Evolutionary conservation across 1,140 invertebrate species (phyloP).

Genomic region (Colletes gigas): DNA sequence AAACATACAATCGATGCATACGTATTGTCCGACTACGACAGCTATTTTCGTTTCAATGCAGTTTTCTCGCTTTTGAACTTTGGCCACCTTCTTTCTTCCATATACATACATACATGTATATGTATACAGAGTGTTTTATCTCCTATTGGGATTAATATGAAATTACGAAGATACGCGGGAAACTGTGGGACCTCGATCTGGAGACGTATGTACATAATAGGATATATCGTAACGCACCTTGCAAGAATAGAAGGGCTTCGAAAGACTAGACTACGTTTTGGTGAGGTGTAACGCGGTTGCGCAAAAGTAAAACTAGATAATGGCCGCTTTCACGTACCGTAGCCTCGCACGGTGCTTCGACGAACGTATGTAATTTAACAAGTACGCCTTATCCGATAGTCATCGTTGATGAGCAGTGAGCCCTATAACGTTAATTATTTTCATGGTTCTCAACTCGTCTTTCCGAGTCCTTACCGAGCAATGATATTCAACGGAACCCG

Average conservation of each 20-base stretch:
- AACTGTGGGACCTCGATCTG: too few relatives aligned
- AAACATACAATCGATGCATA: too few relatives aligned
- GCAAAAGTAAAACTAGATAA: slow-evolving; percentile 77
- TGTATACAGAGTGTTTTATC: too few relatives aligned
- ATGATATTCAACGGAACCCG: not conserved
- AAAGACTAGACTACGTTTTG: slow-evolving; percentile 42
- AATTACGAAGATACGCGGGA: too few relatives aligned
- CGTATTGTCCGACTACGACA: too few relatives aligned
- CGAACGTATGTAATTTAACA: slow-evolving; percentile 73
- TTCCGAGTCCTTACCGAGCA: not conserved
- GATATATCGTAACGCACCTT: not conserved
- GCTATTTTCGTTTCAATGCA: too few relatives aligned
- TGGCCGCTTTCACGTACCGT: slow-evolving; percentile 78
- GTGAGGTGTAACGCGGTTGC: slow-evolving; percentile 66
- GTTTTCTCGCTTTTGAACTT: too few relatives aligned
- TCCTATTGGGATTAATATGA: too few relatives aligned
- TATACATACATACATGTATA: too few relatives aligned
- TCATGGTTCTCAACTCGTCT: slow-evolving; percentile 64
- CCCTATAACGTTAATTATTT: slow-evolving; percentile 79
- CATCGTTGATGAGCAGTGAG: slow-evolving; percentile 73
- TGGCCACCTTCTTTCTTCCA: too few relatives aligned
- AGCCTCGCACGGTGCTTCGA: slow-evolving; percentile 70
- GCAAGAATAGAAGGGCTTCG: slow-evolving; percentile 7
- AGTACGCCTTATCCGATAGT: slow-evolving; percentile 75
- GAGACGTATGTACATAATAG: too few relatives aligned